Evolutionary conservation across 2,797 vertebrate species (phyloP).

Genomic region (Carapus acus): DNA sequence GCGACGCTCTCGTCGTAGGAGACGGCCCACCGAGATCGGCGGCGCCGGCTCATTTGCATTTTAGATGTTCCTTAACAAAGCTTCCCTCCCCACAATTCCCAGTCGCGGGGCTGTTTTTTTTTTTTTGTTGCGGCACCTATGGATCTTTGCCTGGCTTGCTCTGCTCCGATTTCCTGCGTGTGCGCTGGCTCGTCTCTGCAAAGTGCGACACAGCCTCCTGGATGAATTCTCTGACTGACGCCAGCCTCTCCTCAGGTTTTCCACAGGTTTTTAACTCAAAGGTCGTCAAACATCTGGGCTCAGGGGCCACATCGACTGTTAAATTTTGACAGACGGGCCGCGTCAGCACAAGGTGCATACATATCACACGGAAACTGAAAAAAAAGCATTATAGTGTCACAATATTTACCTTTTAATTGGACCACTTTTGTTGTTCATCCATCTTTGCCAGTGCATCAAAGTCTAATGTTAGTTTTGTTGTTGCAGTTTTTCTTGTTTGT

Average conservation of each 20-base stretch:
- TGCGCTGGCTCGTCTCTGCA: slow-evolving; percentile 15
- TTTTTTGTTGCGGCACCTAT: slow-evolving; percentile 18
- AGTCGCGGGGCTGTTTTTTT: slow-evolving; percentile 16
- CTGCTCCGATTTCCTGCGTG: slow-evolving; percentile 5
- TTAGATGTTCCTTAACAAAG: neutral
- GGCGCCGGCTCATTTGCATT: slow-evolving; percentile 34
- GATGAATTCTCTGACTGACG: neutral
- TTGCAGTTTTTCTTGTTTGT: too few species aligned
- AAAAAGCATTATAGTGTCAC: too few species aligned
- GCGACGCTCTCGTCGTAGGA: neutral
- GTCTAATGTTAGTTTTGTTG: too few species aligned
- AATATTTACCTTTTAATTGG: too few species aligned
- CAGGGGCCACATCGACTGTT: too few species aligned
- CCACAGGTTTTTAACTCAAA: too few species aligned
- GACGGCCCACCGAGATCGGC: slow-evolving; percentile 29
- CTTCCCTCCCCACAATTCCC: slow-evolving; percentile 15
- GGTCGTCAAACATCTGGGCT: too few species aligned
- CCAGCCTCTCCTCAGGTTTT: neutral
- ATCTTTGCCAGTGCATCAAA: too few species aligned
- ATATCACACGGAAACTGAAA: too few species aligned
- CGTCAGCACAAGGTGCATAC: too few species aligned
- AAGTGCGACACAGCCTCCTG: slow-evolving; percentile 3
- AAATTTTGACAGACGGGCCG: too few species aligned
- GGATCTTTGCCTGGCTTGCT: slow-evolving; percentile 12
- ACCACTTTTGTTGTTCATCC: too few species aligned